Base-by-base conservation (phyloP, 2,797 vertebrate species). In the Steatocranus sp. region DNA sequence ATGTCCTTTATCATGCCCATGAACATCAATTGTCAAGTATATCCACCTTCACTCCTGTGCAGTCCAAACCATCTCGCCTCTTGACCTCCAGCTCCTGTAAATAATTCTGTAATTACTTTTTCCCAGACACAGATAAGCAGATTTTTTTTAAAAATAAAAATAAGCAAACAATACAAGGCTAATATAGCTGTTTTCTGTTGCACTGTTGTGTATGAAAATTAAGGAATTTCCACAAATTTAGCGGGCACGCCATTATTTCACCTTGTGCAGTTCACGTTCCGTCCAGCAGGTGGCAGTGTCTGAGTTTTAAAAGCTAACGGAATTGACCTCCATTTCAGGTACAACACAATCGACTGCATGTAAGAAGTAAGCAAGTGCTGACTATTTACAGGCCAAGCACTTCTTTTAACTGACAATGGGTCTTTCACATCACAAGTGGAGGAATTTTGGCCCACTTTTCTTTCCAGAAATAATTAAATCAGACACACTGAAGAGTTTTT, bases 271-370 rank as follows among this genome's bases (percentile, higher is more conserved):
- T 83, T 80, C 11, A 15, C 2, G 32, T 58, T 38, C 4, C 86
- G 63, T 51, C 90, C 93, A 93, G 51, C 76, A 93, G 93, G 54
- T 79, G 85, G 82, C 18, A 89, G 83, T 50, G 86, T 75, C 25
- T 30, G 11, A 5, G 38, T 63, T 23, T 11, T 11, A 5, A 5
- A 27, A 46, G 11, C 6, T 11, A 11, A 30, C 38, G 10, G 23
- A 46, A 27, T 70, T 70, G 38, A 70, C 8, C 61, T 41, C n/a
- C 34, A 66, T 68, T 68, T 25, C 20, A 68, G 20, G 63, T 25
- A 43, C 63, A 46, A 7, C 38, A 46, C 38, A 17, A 27, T 70
- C 8, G 9, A 48, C 66, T 70, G 9, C 23, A 46, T 27, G 38
- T 11, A 18, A 70, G 17, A 68, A 27, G 9, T 10, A 43, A 11